A percentile compares a stretch with the other conserved stretches of the same genome.
These are phyloP conservation scores for Belgica antarctica DNA, from an alignment of 2,888 invertebrate genomes.

Conservation along the genomic window DNA sequence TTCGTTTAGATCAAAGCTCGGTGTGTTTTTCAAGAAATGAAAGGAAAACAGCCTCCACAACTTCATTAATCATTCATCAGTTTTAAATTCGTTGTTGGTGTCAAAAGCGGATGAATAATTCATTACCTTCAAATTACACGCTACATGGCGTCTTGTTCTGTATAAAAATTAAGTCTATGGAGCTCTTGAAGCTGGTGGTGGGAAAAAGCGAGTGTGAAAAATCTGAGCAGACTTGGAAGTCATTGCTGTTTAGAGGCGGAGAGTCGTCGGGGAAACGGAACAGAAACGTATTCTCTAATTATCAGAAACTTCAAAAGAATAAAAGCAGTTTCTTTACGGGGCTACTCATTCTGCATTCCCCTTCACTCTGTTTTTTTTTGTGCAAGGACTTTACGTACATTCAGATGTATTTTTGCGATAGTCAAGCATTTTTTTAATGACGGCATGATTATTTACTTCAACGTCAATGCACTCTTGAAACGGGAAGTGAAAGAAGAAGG, in stretches of 20 bases:
- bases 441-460: conserved; percentile 19
- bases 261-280: too few relatives aligned
- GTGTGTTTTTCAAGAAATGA: not conserved
- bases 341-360: not conserved
- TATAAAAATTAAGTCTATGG: not conserved
- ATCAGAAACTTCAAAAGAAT: not conserved
- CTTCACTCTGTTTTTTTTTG: too few relatives aligned
- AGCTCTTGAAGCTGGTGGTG: not conserved
- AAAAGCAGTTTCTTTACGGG: not conserved
- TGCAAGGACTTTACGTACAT: not conserved
- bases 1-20: not conserved
- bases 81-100: not conserved
- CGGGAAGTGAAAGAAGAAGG: not conserved
- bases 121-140: not conserved
- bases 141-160: not conserved
- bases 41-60: not conserved
- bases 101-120: not conserved
- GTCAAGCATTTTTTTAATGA: conserved; percentile 18
- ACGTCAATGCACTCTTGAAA: conserved; percentile 32
- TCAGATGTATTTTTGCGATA: not conserved
- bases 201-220: too few relatives aligned
- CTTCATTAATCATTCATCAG: conserved; percentile 11
- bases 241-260: not conserved
- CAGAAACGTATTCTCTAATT: not conserved
- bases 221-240: not conserved